Conservation (phyloP, 2,113 vertebrate species). For the Casuarius casuarius region DNA sequence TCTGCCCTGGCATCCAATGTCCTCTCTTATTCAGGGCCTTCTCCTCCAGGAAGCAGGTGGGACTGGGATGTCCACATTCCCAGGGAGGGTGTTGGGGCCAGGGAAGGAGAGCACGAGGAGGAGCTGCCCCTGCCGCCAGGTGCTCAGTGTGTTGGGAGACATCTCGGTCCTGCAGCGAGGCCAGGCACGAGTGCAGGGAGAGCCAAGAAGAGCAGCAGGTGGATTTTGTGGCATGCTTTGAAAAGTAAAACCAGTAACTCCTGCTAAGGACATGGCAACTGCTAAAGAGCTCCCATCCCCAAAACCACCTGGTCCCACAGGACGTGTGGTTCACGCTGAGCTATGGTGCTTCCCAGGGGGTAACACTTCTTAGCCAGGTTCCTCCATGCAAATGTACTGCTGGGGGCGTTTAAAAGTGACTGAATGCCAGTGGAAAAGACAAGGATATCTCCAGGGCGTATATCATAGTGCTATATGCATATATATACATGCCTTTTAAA, state of each 20-base stretch:
- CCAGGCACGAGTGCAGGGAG: neutral
- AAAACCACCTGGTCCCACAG: neutral
- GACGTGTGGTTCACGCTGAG: accelerated
- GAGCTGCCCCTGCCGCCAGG: neutral
- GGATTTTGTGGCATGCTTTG: neutral
- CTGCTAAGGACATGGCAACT: neutral
- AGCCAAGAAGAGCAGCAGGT: neutral
- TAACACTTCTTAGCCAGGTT: neutral
- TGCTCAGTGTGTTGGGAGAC: neutral
- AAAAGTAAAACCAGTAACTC: neutral
- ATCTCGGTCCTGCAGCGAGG: accelerated
- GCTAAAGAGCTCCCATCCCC: accelerated
- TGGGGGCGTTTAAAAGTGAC: neutral
- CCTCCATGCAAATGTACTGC: neutral
- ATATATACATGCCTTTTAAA: neutral
- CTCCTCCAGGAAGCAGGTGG: neutral
- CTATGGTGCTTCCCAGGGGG: neutral
- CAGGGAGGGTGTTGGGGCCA: neutral
- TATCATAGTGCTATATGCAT: accelerated
- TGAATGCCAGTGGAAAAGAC: neutral
- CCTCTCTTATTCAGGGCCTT: neutral
- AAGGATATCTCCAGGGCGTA: neutral
- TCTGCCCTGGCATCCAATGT: neutral
- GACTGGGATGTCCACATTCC: too few relatives aligned
- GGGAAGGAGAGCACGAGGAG: neutral